Evolutionary conservation across 1,140 invertebrate genomes (phyloP).

Genomic region (Drosophila nigromelanica): DNA sequence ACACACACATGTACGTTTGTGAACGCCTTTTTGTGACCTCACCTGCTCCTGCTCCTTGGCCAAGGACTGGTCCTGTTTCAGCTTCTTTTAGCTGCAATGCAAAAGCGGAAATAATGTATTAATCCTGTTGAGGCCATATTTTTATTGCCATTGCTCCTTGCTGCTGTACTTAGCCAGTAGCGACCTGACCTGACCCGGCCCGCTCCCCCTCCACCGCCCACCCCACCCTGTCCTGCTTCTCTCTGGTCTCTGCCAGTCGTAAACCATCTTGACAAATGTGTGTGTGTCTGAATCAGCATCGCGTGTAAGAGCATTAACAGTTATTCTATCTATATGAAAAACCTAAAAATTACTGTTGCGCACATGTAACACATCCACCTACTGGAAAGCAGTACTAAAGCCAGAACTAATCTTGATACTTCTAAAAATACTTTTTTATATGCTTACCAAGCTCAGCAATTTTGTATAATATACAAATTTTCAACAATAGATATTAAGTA

Average conservation of each 20-base stretch:
- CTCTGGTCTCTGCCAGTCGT: constrained; percentile 12
- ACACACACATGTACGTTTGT: constrained; percentile 26
- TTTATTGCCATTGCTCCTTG: constrained; percentile 73
- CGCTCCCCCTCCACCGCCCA: not conserved
- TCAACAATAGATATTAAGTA: too few relatives aligned
- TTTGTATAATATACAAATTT: too few relatives aligned
- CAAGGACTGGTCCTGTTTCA: not conserved
- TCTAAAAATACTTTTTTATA: too few relatives aligned
- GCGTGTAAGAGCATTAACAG: constrained; percentile 30
- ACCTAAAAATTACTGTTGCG: constrained; percentile 15
- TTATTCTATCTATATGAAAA: constrained; percentile 31
- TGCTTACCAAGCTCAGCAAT: too few relatives aligned
- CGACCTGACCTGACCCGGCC: not conserved
- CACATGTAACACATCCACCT: not conserved
- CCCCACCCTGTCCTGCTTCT: not conserved
- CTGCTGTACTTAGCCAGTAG: constrained; percentile 30
- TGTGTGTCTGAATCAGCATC: constrained; percentile 31
- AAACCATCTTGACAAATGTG: constrained; percentile 44
- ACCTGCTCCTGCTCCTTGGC: constrained; percentile 10
- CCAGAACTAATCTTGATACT: too few relatives aligned
- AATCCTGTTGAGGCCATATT: constrained; percentile 83
- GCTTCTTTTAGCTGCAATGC: constrained; percentile 32
- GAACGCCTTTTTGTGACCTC: constrained; percentile 33
- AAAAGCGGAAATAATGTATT: constrained; percentile 79
- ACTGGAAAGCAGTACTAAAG: too few relatives aligned